Evolutionary conservation across 2,797 vertebrate species (phyloP), one percentile per base, ranked within the genome.

Genomic region (Pteropus rufus): DNA sequence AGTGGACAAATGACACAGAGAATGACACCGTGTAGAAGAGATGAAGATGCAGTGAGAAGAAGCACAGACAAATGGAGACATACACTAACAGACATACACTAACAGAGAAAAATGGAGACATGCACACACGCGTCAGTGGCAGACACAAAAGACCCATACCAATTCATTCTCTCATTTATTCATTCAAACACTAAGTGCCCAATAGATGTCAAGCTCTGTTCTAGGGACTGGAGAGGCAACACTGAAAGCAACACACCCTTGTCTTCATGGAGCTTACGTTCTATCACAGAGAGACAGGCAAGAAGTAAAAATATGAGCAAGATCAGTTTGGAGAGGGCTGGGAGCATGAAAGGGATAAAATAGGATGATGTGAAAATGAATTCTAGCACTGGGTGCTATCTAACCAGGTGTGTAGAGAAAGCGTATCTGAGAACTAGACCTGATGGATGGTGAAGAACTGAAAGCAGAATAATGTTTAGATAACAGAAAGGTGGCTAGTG

Each of bases 291-390:
- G 39, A 67, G 31, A 52, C 9, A 62, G 87, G 69, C 36, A 10
- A 49, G 54, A 69, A 67, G 7, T 14, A 36, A 93, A 52, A 3
- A 34, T 8, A 18, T 14, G 72, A 89, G 34, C 16, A 31, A n/a
- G 5, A 26, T 58, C 19, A 16, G 1, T 44, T 31, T 31, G 26
- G 23, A 89, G 73, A 75, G 49, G 79, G 3, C 44, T 24, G 64
- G 65, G 46, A 56, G 49, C 10, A 5, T 5, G 11, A 41, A 58
- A 75, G 80, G 80, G 56, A 60, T 29, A n/a, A 21, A 44, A 14
- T 11, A 2, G 7, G 29, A 5, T 2, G 26, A 10, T 12, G 7
- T 0, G 8, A 19, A 2, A 15, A 8, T 7, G 49, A 69, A 36
- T 2, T 41, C 1, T 2, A 24, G 54, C 5, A 0, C 75, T 18